Percentiles rank a stretch among this genome's conserved stretches.
These are phyloP conservation scores for Diplodus sargus DNA, from an alignment of 2,797 vertebrate species.

Conservation along the genomic window DNA sequence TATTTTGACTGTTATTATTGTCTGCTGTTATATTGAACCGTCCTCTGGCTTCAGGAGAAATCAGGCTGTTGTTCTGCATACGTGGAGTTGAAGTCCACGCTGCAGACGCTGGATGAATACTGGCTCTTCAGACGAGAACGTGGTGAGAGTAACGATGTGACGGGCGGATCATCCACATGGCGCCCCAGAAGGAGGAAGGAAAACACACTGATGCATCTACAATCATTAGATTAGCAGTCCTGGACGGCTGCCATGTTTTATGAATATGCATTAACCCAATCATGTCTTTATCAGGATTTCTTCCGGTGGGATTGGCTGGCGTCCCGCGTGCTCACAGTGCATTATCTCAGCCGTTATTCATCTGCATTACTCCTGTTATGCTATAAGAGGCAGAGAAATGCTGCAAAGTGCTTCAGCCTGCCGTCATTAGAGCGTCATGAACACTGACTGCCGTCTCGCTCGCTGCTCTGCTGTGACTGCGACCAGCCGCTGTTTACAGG, in stretches of 20 bases:
- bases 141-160: constrained; percentile 32
- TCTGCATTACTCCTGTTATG: constrained; percentile 46
- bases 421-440: neutral
- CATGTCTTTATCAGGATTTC: constrained; percentile 42
- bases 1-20: no score
- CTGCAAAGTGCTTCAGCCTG: constrained; percentile 39
- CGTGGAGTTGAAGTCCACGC: constrained; percentile 25
- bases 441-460: neutral
- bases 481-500: constrained; percentile 28
- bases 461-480: constrained; percentile 17
- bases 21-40: no score
- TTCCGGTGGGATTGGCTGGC: constrained; percentile 35
- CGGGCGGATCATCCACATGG: constrained; percentile 12
- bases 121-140: constrained; percentile 33
- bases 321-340: constrained; percentile 22
- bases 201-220: constrained; percentile 54
- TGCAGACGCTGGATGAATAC: constrained; percentile 17
- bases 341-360: constrained; percentile 50
- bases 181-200: constrained; percentile 41
- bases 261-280: constrained; percentile 59
- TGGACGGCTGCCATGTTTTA: constrained; percentile 55
- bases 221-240: constrained; percentile 58
- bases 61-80: constrained; percentile 25
- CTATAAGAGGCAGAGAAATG: constrained; percentile 31
- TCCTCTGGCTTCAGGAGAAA: neutral